Conservation (phyloP, 2,113 vertebrate species). For the Halichoeres trimaculatus region DNA sequence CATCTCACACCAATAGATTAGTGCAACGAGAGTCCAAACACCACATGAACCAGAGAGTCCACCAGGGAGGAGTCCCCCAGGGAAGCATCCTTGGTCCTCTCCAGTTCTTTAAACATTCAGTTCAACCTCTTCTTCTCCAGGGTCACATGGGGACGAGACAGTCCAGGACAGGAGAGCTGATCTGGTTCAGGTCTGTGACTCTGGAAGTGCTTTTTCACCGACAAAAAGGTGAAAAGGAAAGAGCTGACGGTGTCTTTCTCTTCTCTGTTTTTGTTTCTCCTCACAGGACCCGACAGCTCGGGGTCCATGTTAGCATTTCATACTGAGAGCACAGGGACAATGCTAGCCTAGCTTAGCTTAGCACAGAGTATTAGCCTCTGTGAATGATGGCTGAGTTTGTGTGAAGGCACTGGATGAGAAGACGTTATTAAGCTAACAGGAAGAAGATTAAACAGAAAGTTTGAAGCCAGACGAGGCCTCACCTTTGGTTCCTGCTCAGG, state of each 20-base stretch:
- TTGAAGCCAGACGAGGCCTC: too few relatives aligned
- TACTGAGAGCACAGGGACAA: neutral
- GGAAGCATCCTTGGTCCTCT: neutral
- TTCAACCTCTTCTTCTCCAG: neutral
- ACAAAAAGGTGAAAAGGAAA: neutral
- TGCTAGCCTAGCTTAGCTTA: neutral
- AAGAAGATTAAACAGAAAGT: too few relatives aligned
- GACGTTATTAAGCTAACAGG: neutral
- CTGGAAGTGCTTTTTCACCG: neutral
- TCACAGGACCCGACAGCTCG: neutral
- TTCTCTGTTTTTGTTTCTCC: too few relatives aligned
- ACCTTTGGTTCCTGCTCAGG: too few relatives aligned
- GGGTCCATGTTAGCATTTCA: neutral
- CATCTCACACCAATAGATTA: conserved; percentile 29
- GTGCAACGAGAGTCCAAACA: conserved; percentile 26
- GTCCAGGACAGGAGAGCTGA: neutral
- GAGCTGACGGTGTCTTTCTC: too few relatives aligned
- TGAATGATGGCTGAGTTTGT: neutral
- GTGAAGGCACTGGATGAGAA: neutral
- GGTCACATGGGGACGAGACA: neutral
- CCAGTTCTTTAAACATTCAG: neutral
- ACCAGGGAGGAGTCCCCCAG: conserved; percentile 4
- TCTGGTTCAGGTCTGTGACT: neutral
- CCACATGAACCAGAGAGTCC: conserved; percentile 16
- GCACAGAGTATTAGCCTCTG: neutral